These are phyloP conservation scores for Avahi laniger DNA, from an alignment of 2,797 vertebrate genomes.

Conservation along the genomic window DNA sequence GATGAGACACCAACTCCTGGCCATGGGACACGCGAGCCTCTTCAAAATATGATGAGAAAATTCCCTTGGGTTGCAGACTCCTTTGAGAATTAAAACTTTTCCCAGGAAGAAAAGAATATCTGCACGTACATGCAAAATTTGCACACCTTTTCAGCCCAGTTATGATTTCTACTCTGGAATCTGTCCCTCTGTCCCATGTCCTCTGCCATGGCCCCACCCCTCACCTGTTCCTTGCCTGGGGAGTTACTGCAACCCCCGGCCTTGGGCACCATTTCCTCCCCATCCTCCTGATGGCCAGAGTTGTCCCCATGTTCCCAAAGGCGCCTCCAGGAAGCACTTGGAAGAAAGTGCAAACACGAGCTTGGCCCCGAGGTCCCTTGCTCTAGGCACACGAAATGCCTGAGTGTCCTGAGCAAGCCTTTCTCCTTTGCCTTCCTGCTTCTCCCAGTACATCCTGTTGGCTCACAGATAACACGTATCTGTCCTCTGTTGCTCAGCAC, in stretches of 20 bases:
- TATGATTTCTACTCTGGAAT: background rate
- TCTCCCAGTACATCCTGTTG: background rate
- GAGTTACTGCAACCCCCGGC: background rate
- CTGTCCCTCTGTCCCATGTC: background rate
- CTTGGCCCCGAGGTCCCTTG: fast-evolving
- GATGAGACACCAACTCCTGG: fast-evolving
- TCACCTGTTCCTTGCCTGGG: background rate
- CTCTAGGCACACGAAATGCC: fast-evolving
- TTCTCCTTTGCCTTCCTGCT: background rate
- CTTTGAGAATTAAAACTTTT: background rate
- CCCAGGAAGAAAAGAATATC: background rate
- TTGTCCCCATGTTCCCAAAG: background rate
- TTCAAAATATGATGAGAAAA: background rate
- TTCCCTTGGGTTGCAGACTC: too few species aligned
- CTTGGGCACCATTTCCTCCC: background rate
- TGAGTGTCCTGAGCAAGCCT: background rate
- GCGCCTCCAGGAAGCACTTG: too few species aligned
- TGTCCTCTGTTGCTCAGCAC: background rate
- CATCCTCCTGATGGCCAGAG: background rate
- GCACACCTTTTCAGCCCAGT: background rate
- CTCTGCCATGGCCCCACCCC: fast-evolving
- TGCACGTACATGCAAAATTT: background rate
- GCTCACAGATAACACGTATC: background rate
- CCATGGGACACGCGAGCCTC: background rate
- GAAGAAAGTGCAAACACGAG: background rate